phyloP scores from a whole-genome alignment of 2,888 invertebrate genomes.

The Acanthosepion esculentum region DNA sequence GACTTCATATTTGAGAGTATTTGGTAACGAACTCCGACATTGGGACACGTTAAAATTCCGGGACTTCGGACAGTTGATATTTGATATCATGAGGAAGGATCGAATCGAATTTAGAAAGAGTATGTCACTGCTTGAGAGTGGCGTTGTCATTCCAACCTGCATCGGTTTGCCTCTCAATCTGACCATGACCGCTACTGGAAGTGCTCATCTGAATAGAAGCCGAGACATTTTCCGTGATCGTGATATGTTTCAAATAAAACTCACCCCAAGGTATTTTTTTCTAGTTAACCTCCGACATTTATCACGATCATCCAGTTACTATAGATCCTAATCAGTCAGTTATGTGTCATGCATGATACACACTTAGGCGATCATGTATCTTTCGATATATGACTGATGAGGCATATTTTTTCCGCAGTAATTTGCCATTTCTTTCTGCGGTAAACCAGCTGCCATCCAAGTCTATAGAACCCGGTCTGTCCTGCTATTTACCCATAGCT shows the following conservation, averaged over 20 bases:
- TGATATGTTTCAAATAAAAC: background rate
- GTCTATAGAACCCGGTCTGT: too few species aligned
- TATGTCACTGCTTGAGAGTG: slow-evolving; percentile 88
- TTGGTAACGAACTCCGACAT: slow-evolving; percentile 86
- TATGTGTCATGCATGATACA: too few species aligned
- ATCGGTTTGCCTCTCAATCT: slow-evolving; percentile 89
- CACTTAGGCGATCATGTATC: too few species aligned
- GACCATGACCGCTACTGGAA: slow-evolving; percentile 89
- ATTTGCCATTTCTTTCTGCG: too few species aligned
- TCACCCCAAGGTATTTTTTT: background rate
- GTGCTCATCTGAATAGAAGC: slow-evolving; percentile 76
- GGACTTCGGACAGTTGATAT: rapidly evolving
- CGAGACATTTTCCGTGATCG: background rate
- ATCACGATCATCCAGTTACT: too few species aligned
- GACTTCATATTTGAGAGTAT: slow-evolving; percentile 85
- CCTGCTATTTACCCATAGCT: too few species aligned
- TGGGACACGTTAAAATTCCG: background rate
- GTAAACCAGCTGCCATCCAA: too few species aligned
- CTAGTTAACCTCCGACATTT: too few species aligned
- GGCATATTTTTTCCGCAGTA: too few species aligned
- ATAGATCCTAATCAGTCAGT: rapidly evolving
- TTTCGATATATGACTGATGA: too few species aligned
- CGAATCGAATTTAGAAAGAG: slow-evolving; percentile 78
- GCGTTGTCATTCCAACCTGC: slow-evolving; percentile 89
- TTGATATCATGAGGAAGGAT: background rate